Percentiles rank a stretch among this genome's conserved stretches.
Evolutionary conservation across 1,140 invertebrate species (phyloP).

Genomic region (Sarcophaga bullata): DNA sequence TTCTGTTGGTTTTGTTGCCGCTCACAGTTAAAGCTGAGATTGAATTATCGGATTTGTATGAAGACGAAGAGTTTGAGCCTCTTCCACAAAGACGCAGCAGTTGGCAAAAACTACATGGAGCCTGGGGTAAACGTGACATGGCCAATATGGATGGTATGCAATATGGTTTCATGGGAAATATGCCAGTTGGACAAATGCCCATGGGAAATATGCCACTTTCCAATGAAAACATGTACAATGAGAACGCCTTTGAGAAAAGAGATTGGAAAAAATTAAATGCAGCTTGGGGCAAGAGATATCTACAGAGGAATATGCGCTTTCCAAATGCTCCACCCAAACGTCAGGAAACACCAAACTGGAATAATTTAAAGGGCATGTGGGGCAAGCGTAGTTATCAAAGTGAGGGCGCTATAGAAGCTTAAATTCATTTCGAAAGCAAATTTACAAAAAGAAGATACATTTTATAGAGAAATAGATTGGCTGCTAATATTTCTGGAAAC

Average conservation of each 20-base stretch:
- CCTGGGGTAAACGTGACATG: constrained; percentile 31
- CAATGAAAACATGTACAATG: constrained; percentile 35
- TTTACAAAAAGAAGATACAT: too few relatives aligned
- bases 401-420: constrained; percentile 50
- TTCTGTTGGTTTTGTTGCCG: background rate
- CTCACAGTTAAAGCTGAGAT: background rate
- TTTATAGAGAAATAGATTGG: background rate
- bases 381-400: constrained; percentile 69
- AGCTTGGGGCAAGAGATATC: constrained; percentile 72
- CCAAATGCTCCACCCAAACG: too few relatives aligned
- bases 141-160: constrained; percentile 31
- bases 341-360: constrained; percentile 74
- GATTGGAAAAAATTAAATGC: constrained; percentile 73
- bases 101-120: background rate
- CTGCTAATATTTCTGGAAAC: background rate
- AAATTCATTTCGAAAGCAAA: too few relatives aligned
- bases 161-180: background rate
- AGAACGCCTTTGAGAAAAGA: constrained; percentile 67
- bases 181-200: background rate
- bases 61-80: background rate
- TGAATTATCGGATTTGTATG: background rate
- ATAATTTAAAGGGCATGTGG: constrained; percentile 79
- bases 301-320: too few relatives aligned
- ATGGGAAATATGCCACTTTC: background rate
- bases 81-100: background rate